Evolutionary conservation across 2,797 vertebrate genomes (phyloP).

Genomic region (Momotus momota): DNA sequence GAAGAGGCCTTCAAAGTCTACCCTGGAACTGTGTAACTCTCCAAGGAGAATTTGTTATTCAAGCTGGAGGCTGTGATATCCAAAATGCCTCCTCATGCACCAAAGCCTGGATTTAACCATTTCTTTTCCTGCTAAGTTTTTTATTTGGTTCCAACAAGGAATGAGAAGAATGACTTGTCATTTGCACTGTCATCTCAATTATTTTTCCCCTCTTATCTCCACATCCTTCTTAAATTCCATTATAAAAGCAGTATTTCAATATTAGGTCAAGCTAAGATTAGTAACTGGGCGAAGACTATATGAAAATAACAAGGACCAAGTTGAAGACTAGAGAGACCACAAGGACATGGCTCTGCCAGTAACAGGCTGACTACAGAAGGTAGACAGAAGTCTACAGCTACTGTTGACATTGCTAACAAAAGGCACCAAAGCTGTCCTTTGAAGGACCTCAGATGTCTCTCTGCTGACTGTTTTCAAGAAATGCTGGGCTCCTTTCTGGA

Average conservation of each 20-base stretch:
- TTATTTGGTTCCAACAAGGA: not conserved
- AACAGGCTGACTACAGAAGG: not conserved
- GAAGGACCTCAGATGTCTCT: conserved; percentile 17
- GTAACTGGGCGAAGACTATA: not conserved
- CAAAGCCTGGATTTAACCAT: not conserved
- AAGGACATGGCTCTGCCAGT: not conserved
- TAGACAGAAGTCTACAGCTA: conserved; percentile 9
- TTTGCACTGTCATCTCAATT: not conserved
- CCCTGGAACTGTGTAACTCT: not conserved
- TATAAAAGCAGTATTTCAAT: not conserved
- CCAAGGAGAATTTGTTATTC: not conserved
- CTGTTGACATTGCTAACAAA: conserved; percentile 43
- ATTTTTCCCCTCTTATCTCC: not conserved
- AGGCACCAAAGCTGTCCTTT: conserved; percentile 3
- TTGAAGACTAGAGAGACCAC: not conserved
- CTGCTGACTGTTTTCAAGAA: conserved; percentile 3
- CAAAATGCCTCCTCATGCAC: not conserved
- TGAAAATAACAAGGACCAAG: not conserved
- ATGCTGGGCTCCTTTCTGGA: not conserved
- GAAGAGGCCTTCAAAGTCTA: not conserved
- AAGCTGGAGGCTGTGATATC: not conserved
- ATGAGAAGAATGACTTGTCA: not conserved
- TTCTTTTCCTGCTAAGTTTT: not conserved
- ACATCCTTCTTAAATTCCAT: not conserved
- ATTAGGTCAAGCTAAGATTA: not conserved